phyloP scores from a whole-genome alignment of 2,888 invertebrate species.

The Lepidocyrtinus sp. region DNA sequence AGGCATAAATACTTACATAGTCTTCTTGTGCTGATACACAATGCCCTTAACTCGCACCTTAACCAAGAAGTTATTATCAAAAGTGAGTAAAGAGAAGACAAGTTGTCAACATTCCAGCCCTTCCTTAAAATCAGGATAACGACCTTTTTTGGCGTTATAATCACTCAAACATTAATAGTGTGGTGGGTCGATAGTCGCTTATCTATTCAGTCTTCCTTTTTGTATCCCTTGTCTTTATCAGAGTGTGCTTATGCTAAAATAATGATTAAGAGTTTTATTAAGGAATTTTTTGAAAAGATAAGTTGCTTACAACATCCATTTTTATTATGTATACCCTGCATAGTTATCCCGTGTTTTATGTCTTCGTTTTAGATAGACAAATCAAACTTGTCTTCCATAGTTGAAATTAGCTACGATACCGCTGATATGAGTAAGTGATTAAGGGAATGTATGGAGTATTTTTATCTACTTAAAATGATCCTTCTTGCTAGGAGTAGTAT shows the following conservation, averaged over 20 bases:
- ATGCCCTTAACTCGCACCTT: slow-evolving; percentile 34
- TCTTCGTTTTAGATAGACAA: slow-evolving; percentile 9
- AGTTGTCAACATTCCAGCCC: slow-evolving; percentile 54
- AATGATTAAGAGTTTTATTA: slow-evolving; percentile 12
- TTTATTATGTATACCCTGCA: too few relatives aligned
- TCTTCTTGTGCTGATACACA: not conserved
- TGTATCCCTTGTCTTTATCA: slow-evolving; percentile 1
- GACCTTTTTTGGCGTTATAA: slow-evolving; percentile 10
- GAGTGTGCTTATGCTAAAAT: slow-evolving; percentile 8
- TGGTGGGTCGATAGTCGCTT: not conserved
- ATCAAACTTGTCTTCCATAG: not conserved
- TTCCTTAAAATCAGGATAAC: slow-evolving; percentile 26
- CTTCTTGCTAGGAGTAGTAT: not conserved
- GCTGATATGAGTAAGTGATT: not conserved
- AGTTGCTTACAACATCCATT: not conserved
- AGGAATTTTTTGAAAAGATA: slow-evolving; percentile 9
- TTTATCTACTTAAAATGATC: not conserved
- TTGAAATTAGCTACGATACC: not conserved
- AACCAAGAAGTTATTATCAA: slow-evolving; percentile 29
- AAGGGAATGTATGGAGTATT: not conserved
- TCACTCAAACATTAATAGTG: slow-evolving; percentile 14
- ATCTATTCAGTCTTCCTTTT: not conserved
- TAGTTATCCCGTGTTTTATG: not conserved
- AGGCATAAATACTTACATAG: not conserved
- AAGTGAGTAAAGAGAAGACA: slow-evolving; percentile 33